A percentile compares a stretch with the other conserved stretches of the same genome.
These are phyloP conservation scores for Fulmarus glacialis DNA, from an alignment of 2,113 vertebrate species.

Conservation along the genomic window DNA sequence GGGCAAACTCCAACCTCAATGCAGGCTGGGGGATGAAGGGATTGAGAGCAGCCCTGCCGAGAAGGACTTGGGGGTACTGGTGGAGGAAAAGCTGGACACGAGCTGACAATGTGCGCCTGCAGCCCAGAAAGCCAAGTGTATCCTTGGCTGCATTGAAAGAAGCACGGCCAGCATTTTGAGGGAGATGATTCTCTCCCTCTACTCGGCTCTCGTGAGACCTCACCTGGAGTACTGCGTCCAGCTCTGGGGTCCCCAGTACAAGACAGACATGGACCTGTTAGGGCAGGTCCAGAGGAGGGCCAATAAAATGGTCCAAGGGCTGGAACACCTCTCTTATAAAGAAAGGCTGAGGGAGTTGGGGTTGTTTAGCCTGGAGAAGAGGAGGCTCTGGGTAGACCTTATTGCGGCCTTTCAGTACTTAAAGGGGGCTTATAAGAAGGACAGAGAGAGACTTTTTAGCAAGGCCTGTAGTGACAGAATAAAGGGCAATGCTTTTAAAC, in stretches of 20 bases:
- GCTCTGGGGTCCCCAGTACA: neutral
- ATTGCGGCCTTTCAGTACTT: neutral
- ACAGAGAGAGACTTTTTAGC: neutral
- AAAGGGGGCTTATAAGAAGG: neutral
- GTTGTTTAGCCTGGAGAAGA: no score
- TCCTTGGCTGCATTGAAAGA: neutral
- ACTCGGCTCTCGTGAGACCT: neutral
- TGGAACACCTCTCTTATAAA: neutral
- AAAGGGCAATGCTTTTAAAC: neutral
- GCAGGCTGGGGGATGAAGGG: neutral
- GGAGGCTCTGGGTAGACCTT: neutral
- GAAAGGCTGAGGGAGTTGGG: neutral
- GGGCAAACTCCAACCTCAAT: accelerated
- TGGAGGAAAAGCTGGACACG: neutral
- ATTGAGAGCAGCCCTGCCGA: neutral
- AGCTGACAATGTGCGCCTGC: accelerated
- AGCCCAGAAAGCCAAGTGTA: neutral
- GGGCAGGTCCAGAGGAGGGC: neutral
- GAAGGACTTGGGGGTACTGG: neutral
- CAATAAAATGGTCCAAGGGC: neutral
- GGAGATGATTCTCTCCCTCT: neutral
- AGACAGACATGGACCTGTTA: neutral
- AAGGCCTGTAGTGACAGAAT: neutral
- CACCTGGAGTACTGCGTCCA: neutral
- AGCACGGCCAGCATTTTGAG: neutral